Base-by-base conservation (phyloP, 2,113 vertebrate species). In the Spea bombifrons region DNA sequence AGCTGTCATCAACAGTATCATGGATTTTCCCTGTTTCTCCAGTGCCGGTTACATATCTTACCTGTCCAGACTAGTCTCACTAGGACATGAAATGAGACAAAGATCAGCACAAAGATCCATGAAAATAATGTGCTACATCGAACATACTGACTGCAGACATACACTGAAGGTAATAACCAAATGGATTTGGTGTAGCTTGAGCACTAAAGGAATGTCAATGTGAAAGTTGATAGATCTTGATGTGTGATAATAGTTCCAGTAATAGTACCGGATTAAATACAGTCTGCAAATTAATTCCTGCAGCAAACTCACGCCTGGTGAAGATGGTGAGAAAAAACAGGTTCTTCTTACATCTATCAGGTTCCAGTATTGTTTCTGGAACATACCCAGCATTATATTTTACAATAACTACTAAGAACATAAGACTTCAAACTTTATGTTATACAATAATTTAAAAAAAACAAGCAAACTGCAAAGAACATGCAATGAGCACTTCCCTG, bases 141-240 rank as follows among this genome's bases (percentile, higher is more conserved):
- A 59, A 12, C 55, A 59, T 59, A 59, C 15, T 59, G 55, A 59
- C 55, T 59, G 55, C 55, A 13, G 4, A 59, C 9, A 59, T 13
- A 59, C 55, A 12, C 9, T 59, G 55, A 59, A 59, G 55, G 9
- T 13, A 4, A 59, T 12, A 59, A 13, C 55, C 15, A 3, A 57
- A 12, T 57, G 55, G 15, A 59, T 13, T 12, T 59, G 55, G 55
- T 13, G 15, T 13, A 3, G 55, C 10, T 59, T 59, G 55, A 59
- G 9, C 15, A 59, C 55, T 13, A 4, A 59, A 59, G 55, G 55
- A 9, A 59, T 59, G 10, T 59, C 15, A 9, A 59, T 59, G 15
- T 13, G 55, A 59, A 59, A 59, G 55, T 13, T 59, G 55, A 59
- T 59, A 59, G 55, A 59, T 59, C 55, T 59, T 59, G 55, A 59